A percentile compares a stretch with the other conserved stretches of the same genome.
Evolutionary conservation across 2,113 vertebrate species (phyloP).

Genomic region (Neoarius graeffei): DNA sequence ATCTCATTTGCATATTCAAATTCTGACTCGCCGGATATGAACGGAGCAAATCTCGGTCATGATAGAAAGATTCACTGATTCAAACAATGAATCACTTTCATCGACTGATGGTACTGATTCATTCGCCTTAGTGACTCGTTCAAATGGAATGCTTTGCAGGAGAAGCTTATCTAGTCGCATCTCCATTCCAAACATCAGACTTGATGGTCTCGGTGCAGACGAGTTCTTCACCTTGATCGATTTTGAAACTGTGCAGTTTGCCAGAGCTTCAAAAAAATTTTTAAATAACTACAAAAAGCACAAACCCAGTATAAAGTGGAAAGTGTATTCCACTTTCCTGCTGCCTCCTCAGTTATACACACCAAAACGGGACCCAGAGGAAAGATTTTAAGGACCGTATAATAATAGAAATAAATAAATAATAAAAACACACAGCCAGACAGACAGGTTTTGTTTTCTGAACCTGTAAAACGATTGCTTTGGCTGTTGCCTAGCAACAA

Average conservation of each 20-base stretch:
- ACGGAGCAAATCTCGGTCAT: neutral
- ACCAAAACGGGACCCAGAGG: neutral
- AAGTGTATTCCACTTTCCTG: neutral
- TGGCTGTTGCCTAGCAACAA: conserved; percentile 30
- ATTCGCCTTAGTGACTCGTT: neutral
- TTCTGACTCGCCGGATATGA: no score
- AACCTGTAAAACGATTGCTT: neutral
- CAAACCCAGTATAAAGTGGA: neutral
- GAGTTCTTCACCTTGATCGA: neutral
- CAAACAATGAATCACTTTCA: neutral
- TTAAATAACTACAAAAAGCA: neutral
- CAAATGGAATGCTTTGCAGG: neutral
- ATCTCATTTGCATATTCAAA: neutral
- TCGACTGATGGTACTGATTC: neutral
- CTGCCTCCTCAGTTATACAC: neutral
- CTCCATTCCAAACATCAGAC: neutral
- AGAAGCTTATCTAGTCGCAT: no score
- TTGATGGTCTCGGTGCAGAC: neutral
- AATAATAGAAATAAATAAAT: neutral
- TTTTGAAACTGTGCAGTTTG: neutral
- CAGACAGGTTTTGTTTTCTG: conserved; percentile 45
- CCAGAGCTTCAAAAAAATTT: neutral
- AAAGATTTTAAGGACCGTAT: neutral
- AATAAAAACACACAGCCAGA: neutral
- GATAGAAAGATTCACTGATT: neutral